Percentiles rank a stretch among this genome's conserved stretches.
phyloP scores from a whole-genome alignment of 2,113 vertebrate genomes.

The Chloebia gouldiae region DNA sequence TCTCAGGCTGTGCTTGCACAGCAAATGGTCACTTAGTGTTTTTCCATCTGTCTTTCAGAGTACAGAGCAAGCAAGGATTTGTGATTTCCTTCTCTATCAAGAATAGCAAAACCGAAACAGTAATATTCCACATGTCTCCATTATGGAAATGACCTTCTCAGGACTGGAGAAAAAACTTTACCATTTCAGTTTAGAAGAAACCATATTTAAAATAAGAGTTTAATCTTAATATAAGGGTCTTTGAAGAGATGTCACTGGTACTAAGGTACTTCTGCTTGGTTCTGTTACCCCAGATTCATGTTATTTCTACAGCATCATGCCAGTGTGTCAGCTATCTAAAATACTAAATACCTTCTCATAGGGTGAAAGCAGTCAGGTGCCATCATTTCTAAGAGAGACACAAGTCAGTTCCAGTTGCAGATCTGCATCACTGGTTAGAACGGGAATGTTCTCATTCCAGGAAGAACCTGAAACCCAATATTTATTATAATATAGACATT shows the following conservation, averaged over 20 bases:
- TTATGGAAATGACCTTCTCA: background rate
- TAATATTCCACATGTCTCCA: background rate
- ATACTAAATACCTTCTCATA: background rate
- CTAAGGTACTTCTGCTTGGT: background rate
- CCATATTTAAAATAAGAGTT: background rate
- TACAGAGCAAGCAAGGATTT: background rate
- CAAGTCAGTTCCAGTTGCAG: background rate
- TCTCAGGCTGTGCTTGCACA: background rate
- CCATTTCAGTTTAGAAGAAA: background rate
- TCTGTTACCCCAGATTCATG: background rate
- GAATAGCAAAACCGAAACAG: background rate
- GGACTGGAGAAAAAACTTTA: background rate
- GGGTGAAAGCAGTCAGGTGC: background rate
- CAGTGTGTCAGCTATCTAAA: background rate
- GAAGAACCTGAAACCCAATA: background rate
- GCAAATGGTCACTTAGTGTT: background rate
- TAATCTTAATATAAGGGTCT: background rate
- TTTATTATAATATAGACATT: background rate
- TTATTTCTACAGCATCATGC: background rate
- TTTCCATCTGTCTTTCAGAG: background rate
- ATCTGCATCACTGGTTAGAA: background rate
- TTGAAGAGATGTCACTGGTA: background rate
- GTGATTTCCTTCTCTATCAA: background rate
- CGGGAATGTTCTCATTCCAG: background rate
- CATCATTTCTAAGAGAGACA: background rate